Percentiles rank a stretch among this genome's conserved stretches.
Conservation (phyloP, 2,113 vertebrate species). For the Pseudorectes ferrugineus region DNA sequence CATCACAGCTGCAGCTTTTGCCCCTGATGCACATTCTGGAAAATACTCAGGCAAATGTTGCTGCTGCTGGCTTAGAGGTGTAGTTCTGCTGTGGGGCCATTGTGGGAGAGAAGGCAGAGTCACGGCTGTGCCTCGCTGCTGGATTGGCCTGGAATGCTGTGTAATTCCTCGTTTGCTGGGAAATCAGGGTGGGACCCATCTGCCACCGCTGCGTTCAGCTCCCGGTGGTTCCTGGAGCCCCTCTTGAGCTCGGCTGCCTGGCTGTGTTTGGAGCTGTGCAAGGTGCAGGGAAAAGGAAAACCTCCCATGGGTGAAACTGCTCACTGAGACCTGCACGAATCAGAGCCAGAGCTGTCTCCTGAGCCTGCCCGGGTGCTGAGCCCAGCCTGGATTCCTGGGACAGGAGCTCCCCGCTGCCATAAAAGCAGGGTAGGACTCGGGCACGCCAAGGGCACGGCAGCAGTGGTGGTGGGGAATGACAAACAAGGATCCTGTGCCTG, state of each 20-base stretch:
- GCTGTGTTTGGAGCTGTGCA: neutral
- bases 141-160: neutral
- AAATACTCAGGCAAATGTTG: neutral
- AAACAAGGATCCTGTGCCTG: neutral
- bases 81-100: neutral
- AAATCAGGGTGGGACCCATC: neutral
- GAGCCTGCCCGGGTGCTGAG: neutral
- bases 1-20: neutral
- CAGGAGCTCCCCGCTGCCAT: neutral
- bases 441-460: neutral
- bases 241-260: neutral
- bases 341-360: neutral
- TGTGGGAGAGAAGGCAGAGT: neutral
- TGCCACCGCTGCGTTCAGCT: neutral
- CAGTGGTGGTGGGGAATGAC: neutral
- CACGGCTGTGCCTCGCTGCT: neutral
- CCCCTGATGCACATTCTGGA: neutral
- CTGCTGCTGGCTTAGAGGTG: neutral
- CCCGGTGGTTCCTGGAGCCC: neutral
- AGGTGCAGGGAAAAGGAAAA: neutral
- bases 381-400: fast-evolving
- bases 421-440: fast-evolving
- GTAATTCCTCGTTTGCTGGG: neutral
- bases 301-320: neutral
- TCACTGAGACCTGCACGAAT: no score